phyloP scores from a whole-genome alignment of 23 tunicate species.

The Halocynthia aurantium region DNA sequence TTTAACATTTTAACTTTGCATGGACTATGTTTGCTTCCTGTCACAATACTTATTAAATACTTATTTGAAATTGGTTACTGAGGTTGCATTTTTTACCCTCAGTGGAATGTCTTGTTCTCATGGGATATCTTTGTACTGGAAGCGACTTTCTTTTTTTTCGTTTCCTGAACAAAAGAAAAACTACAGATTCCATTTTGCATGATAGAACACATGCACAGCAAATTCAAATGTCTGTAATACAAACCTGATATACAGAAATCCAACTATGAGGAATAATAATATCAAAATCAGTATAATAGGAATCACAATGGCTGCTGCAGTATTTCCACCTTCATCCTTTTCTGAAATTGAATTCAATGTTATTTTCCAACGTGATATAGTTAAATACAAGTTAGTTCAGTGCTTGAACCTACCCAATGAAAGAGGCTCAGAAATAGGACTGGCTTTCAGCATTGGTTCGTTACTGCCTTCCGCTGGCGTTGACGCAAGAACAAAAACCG shows the following conservation, averaged over 20 bases:
- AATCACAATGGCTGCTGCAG: background rate
- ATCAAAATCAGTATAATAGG: background rate
- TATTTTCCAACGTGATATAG: background rate
- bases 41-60: too few species aligned
- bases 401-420: background rate
- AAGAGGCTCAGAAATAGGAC: background rate
- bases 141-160: too few species aligned
- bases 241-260: background rate
- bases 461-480: background rate
- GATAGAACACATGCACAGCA: too few species aligned
- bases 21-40: too few species aligned
- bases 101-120: too few species aligned
- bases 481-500: background rate
- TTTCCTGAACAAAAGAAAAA: too few species aligned
- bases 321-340: background rate
- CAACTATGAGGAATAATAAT: background rate
- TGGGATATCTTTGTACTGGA: too few species aligned
- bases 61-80: too few species aligned
- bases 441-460: background rate
- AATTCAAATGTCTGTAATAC: too few species aligned
- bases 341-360: background rate
- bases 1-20: too few species aligned
- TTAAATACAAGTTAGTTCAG: background rate
- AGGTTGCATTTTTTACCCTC: too few species aligned
- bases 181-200: too few species aligned